phyloP scores from a whole-genome alignment of 2,888 invertebrate species.

The Patella pellucida region DNA sequence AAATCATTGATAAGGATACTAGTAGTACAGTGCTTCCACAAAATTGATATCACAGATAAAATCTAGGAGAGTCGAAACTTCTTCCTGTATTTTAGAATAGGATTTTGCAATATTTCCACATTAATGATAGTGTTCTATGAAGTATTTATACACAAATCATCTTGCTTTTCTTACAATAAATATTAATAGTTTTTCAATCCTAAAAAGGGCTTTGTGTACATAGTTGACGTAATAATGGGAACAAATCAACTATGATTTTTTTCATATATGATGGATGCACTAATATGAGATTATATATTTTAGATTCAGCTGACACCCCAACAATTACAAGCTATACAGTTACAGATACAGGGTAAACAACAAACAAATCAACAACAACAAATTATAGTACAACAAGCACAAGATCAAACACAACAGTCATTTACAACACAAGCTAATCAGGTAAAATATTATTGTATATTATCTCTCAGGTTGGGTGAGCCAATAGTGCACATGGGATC shows the following conservation, averaged over 20 bases:
- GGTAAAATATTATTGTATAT: conserved; percentile 17
- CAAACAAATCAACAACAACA: conserved; percentile 39
- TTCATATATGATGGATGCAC: not conserved
- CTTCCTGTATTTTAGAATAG: no score
- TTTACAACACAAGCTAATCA: conserved; percentile 40
- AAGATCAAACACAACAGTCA: conserved; percentile 39
- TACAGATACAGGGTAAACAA: conserved; percentile 62
- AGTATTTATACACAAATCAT: not conserved
- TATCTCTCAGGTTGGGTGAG: no score
- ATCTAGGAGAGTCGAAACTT: not conserved
- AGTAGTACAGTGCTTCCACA: no score
- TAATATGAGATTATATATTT: conserved; percentile 10
- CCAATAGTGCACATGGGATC: no score
- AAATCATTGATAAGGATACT: no score
- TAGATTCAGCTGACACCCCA: conserved; percentile 63
- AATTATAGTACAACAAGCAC: conserved; percentile 35
- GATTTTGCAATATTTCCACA: no score
- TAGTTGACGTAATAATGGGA: not conserved
- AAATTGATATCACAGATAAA: no score
- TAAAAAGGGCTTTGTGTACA: not conserved
- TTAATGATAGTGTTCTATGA: not conserved
- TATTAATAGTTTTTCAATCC: not conserved
- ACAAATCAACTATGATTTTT: not conserved
- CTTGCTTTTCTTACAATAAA: not conserved
- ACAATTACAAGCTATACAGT: conserved; percentile 62